phyloP scores from a whole-genome alignment of 2,797 vertebrate genomes.

The Lutjanus campechanus region DNA sequence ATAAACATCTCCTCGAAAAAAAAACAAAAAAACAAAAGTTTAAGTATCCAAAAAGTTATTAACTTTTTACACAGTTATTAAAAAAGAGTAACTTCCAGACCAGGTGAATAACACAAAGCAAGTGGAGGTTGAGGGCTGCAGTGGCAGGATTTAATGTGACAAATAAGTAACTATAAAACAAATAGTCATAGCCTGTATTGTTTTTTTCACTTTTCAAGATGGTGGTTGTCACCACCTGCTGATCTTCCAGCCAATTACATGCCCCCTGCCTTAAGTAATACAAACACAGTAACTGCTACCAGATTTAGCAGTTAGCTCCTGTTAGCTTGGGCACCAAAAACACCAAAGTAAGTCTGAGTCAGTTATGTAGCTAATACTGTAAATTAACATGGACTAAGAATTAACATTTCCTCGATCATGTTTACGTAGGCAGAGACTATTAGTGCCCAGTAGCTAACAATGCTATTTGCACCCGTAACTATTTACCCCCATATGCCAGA shows the following conservation, averaged over 20 bases:
- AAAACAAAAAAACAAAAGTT: background rate
- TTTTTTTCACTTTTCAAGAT: background rate
- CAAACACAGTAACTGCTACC: background rate
- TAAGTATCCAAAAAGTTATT: slow-evolving; percentile 1
- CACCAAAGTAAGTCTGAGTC: background rate
- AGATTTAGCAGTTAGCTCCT: background rate
- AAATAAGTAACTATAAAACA: background rate
- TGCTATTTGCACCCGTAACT: too few species aligned
- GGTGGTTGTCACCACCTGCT: background rate
- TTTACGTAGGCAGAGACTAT: background rate
- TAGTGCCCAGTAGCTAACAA: too few species aligned
- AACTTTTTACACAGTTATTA: too few species aligned
- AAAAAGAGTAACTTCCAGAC: background rate
- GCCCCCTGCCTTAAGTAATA: background rate
- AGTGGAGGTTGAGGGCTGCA: background rate
- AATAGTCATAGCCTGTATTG: background rate
- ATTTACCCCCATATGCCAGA: too few species aligned
- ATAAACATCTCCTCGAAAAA: background rate
- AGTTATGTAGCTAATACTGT: background rate
- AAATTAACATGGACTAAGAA: background rate
- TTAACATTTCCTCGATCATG: background rate
- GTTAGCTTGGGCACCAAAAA: background rate
- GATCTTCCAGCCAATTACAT: background rate
- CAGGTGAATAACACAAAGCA: background rate
- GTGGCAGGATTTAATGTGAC: background rate